Conservation (phyloP, 2,113 vertebrate species). For the Phaethornis superciliosus region DNA sequence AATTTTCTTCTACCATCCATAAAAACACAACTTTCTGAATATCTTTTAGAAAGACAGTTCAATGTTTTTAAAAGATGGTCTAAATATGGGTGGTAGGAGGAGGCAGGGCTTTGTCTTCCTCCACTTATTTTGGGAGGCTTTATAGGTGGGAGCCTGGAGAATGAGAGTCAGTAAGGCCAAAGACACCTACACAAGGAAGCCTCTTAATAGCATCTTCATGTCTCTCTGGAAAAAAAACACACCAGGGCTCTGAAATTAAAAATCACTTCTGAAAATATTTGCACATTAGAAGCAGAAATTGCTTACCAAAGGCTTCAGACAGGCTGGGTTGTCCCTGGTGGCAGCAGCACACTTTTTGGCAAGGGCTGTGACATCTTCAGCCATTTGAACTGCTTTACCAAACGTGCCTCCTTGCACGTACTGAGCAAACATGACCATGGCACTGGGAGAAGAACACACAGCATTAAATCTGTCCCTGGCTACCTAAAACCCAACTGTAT, state of each 20-base stretch:
- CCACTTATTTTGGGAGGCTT: not conserved
- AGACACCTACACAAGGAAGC: rapidly evolving
- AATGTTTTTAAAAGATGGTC: not conserved
- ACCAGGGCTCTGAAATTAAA: not conserved
- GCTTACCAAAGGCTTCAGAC: constrained; percentile 31
- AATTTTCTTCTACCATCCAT: no score
- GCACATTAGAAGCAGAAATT: rapidly evolving
- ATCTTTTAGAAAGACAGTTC: not conserved
- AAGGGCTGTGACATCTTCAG: not conserved
- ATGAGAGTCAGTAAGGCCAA: not conserved
- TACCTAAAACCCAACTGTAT: rapidly evolving
- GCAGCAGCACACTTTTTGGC: not conserved
- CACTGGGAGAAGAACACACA: not conserved
- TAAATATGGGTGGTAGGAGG: no score
- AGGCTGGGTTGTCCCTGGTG: not conserved
- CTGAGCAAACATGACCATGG: constrained; percentile 43
- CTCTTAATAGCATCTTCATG: no score
- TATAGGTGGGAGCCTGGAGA: not conserved
- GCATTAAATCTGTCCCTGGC: not conserved
- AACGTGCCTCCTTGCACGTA: constrained; percentile 31
- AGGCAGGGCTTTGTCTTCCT: not conserved
- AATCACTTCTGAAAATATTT: not conserved
- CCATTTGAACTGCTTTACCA: not conserved
- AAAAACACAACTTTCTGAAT: not conserved
- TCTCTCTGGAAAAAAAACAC: not conserved